Percentiles rank a stretch among this genome's conserved stretches.
These are phyloP conservation scores for Centrocercus urophasianus DNA, from an alignment of 2,113 vertebrate species.

Conservation along the genomic window DNA sequence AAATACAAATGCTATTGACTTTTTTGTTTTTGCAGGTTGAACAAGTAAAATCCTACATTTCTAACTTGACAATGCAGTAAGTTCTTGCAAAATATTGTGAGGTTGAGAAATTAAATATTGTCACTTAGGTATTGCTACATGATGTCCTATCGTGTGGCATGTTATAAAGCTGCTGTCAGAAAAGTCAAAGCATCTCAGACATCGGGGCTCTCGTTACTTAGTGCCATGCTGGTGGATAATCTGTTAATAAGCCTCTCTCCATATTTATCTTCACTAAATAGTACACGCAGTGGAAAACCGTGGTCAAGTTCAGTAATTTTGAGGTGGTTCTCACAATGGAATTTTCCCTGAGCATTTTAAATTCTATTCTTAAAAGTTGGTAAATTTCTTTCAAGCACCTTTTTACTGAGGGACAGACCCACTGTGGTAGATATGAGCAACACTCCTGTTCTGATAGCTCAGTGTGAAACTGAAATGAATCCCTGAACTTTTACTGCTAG, in stretches of 20 bases:
- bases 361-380: not conserved
- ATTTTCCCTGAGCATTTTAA: not conserved
- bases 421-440: not conserved
- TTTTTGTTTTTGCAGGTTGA: not conserved
- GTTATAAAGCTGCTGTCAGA: not conserved
- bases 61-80: not conserved
- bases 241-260: not conserved
- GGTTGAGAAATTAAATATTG: not conserved
- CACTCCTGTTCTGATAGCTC: not conserved
- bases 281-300: not conserved
- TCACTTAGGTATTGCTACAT: fast-evolving
- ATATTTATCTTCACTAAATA: not conserved
- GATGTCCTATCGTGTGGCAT: not conserved
- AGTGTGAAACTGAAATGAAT: not conserved
- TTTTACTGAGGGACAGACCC: not conserved
- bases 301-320: not conserved
- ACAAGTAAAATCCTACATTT: not conserved
- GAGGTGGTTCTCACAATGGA: not conserved
- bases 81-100: not conserved
- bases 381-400: not conserved
- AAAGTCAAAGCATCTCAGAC: not conserved
- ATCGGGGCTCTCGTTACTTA: not conserved
- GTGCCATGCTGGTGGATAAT: not conserved
- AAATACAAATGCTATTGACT: not conserved
- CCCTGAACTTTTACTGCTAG: not conserved